Conservation (phyloP, 2,113 vertebrate species). For the Prionailurus bengalensis region DNA sequence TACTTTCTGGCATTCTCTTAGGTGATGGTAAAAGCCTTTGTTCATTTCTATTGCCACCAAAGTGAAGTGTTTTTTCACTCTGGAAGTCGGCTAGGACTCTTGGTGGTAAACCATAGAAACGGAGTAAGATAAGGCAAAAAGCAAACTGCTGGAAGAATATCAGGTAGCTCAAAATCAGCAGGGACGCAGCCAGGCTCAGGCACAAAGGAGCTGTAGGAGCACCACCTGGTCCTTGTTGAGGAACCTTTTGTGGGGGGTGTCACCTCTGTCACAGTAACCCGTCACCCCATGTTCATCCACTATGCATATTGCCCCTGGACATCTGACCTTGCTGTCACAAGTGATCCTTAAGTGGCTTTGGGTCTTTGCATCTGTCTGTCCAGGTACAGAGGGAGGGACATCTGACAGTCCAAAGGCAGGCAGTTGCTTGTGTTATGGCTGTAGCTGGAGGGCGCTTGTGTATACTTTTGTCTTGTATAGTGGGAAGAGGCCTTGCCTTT, state of each 20-base stretch:
- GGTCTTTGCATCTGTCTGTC: not conserved
- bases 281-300: not conserved
- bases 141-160: not conserved
- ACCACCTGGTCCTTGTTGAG: not conserved
- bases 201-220: accelerated
- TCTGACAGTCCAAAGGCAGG: not conserved
- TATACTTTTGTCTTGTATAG: not conserved
- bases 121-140: not conserved
- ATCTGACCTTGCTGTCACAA: not conserved
- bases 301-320: not conserved
- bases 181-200: not conserved
- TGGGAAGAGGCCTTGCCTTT: not conserved
- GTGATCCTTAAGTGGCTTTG: too few relatives aligned
- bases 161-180: not conserved
- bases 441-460: not conserved
- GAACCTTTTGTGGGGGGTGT: not conserved
- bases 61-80: not conserved
- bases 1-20: not conserved
- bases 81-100: not conserved
- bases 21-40: not conserved
- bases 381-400: not conserved
- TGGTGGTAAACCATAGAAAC: not conserved
- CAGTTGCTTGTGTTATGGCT: not conserved
- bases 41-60: not conserved
- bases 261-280: not conserved